Evolutionary conservation across 2,113 vertebrate species (phyloP).

Genomic region (Odobenus rosmarus): DNA sequence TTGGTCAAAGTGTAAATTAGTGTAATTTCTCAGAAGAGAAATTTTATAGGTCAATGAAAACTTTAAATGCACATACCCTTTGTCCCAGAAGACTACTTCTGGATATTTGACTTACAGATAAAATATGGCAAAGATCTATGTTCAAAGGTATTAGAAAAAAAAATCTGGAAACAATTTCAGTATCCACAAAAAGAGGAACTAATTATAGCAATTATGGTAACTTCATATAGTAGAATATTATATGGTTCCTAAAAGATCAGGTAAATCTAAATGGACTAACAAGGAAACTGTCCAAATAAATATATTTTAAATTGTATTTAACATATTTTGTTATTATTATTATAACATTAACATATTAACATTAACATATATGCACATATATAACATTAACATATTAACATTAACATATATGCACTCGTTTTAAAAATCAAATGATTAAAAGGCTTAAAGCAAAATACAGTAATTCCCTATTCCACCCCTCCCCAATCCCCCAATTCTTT

Average conservation of each 20-base stretch:
- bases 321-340: too few relatives aligned
- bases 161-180: neutral
- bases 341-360: too few relatives aligned
- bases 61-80: neutral
- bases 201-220: neutral
- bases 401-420: neutral
- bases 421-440: constrained; percentile 25
- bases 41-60: neutral
- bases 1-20: neutral
- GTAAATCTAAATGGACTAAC: neutral
- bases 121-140: neutral
- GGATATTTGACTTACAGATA: neutral
- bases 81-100: neutral
- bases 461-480: neutral
- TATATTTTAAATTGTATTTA: neutral
- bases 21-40: constrained; percentile 33
- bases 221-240: neutral
- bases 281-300: neutral
- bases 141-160: neutral
- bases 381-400: too few relatives aligned
- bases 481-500: neutral
- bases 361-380: too few relatives aligned
- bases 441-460: neutral
- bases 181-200: neutral
- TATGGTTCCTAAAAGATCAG: neutral